A percentile compares a stretch with the other conserved stretches of the same genome.
phyloP scores from a whole-genome alignment of 2,797 vertebrate genomes.

The Poeciliopsis presidionis region DNA sequence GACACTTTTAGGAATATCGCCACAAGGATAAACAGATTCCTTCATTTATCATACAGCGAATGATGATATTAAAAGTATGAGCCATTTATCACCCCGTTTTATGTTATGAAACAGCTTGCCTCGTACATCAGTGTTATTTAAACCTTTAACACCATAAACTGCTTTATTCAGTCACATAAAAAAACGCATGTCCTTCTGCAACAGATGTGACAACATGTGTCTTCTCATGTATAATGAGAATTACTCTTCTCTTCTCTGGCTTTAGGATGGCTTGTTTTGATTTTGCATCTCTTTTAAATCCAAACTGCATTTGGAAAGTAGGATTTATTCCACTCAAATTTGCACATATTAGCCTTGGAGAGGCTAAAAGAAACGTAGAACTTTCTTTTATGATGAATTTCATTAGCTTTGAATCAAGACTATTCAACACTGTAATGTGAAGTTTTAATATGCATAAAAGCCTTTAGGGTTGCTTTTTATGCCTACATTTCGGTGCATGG shows the following conservation, averaged over 20 bases:
- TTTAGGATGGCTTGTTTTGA: conserved; percentile 13
- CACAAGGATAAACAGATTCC: conserved; percentile 3
- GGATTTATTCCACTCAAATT: conserved; percentile 11
- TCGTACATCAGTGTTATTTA: conserved; percentile 9
- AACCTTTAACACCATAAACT: not conserved
- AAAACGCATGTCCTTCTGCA: not conserved
- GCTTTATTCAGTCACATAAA: not conserved
- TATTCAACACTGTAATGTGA: conserved; percentile 17
- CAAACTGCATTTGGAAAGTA: conserved; percentile 7
- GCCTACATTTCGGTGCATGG: conserved; percentile 7
- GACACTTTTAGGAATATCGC: conserved; percentile 16
- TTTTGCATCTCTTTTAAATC: not conserved
- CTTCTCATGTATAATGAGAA: not conserved
- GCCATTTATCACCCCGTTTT: conserved; percentile 9
- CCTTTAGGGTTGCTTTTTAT: conserved; percentile 18
- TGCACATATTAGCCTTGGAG: conserved; percentile 6
- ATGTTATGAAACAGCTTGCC: not conserved
- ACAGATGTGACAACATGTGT: not conserved
- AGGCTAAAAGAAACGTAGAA: not conserved
- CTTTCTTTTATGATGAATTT: conserved; percentile 27
- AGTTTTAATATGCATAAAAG: conserved; percentile 19
- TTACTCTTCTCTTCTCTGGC: not conserved
- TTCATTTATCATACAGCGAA: conserved; percentile 5
- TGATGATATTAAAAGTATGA: not conserved
- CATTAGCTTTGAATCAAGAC: conserved; percentile 14